Percentiles rank a stretch among this genome's conserved stretches.
These are phyloP conservation scores for Bucco capensis DNA, from an alignment of 2,113 vertebrate genomes.

Conservation along the genomic window DNA sequence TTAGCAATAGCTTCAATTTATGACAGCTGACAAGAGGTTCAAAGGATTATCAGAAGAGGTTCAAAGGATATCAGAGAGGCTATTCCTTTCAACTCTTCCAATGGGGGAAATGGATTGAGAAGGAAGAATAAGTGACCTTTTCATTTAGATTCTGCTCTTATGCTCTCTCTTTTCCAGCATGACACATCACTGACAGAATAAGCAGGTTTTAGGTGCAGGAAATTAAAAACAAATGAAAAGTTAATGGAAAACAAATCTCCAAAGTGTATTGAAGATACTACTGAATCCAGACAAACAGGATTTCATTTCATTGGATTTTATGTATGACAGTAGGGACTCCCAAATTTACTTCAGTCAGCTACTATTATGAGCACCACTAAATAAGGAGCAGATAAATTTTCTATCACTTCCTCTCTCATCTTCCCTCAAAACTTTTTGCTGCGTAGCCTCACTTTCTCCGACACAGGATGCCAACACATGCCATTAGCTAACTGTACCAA, in stretches of 20 bases:
- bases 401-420: neutral
- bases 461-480: neutral
- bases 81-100: neutral
- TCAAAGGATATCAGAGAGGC: neutral
- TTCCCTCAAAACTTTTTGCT: neutral
- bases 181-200: neutral
- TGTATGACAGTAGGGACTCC: neutral
- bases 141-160: neutral
- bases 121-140: neutral
- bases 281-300: neutral
- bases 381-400: neutral
- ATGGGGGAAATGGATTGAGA: neutral
- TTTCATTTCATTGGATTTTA: neutral
- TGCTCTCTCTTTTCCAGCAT: neutral
- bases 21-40: neutral
- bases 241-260: neutral
- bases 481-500: neutral
- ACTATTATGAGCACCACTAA: neutral
- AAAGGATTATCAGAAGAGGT: neutral
- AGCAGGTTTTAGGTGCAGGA: neutral
- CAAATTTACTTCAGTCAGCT: neutral
- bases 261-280: neutral
- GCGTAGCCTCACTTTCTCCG: neutral
- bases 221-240: constrained; percentile 7
- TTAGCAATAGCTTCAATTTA: neutral